These are phyloP conservation scores for Gari tellinella DNA, from an alignment of 2,888 invertebrate species.

Conservation along the genomic window DNA sequence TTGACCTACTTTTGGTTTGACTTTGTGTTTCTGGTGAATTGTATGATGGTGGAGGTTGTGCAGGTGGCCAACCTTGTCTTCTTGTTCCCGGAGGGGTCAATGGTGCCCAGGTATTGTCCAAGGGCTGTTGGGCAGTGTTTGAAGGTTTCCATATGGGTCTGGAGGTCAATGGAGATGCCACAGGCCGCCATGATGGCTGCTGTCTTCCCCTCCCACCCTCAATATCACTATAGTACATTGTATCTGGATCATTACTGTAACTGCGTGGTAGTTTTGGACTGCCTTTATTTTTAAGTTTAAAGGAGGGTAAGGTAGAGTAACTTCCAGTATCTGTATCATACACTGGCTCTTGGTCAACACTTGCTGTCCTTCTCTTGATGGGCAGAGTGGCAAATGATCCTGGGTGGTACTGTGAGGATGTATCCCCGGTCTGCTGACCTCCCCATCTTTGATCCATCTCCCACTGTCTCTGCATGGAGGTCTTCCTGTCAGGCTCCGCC, in stretches of 20 bases:
- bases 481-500: slow-evolving; percentile 9
- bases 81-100: slow-evolving; percentile 18
- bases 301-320: slow-evolving; percentile 70
- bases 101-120: slow-evolving; percentile 35
- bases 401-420: slow-evolving; percentile 15
- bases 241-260: slow-evolving; percentile 40
- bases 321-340: slow-evolving; percentile 61
- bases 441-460: slow-evolving; percentile 13
- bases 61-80: neutral
- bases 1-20: neutral
- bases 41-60: neutral
- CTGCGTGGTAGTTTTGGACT: slow-evolving; percentile 33
- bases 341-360: slow-evolving; percentile 17
- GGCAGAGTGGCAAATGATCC: slow-evolving; percentile 69
- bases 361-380: slow-evolving; percentile 49
- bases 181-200: slow-evolving; percentile 49
- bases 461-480: neutral
- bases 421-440: neutral
- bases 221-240: slow-evolving; percentile 46
- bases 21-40: neutral
- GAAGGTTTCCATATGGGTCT: slow-evolving; percentile 33
- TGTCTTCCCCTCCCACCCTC: slow-evolving; percentile 50
- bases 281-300: slow-evolving; percentile 34
- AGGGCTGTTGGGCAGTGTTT: slow-evolving; percentile 1
- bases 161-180: slow-evolving; percentile 26